A percentile compares a stretch with the other conserved stretches of the same genome.
These are phyloP conservation scores for Leptopilina syphax DNA, from an alignment of 2,888 invertebrate genomes.

Conservation along the genomic window DNA sequence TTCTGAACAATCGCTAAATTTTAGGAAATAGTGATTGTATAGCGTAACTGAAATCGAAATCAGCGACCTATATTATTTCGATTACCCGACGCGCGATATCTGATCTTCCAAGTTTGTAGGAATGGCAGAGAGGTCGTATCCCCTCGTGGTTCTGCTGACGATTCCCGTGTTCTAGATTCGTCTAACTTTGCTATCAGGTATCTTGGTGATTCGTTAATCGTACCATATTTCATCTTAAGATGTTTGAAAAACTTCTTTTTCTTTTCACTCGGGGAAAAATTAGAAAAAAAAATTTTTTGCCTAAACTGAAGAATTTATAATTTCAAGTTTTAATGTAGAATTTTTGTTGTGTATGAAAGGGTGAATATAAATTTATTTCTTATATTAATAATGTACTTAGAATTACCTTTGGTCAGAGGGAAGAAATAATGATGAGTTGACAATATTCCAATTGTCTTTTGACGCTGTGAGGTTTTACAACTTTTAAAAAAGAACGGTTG, in stretches of 20 bases:
- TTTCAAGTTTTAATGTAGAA: too few relatives aligned
- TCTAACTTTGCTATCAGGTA: conserved; percentile 19
- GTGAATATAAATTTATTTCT: too few relatives aligned
- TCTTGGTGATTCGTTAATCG: conserved; percentile 23
- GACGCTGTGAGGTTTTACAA: too few relatives aligned
- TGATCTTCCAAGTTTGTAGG: neutral
- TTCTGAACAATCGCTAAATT: neutral
- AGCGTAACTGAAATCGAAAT: conserved; percentile 8
- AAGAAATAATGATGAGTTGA: too few relatives aligned
- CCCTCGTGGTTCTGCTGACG: conserved; percentile 23
- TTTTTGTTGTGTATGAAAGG: too few relatives aligned
- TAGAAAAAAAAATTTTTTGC: too few relatives aligned
- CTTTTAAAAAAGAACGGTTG: too few relatives aligned
- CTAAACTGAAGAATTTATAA: too few relatives aligned
- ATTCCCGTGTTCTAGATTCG: conserved; percentile 18
- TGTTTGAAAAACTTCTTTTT: neutral
- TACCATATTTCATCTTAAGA: neutral
- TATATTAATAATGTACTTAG: too few relatives aligned
- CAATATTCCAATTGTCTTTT: too few relatives aligned
- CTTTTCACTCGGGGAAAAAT: neutral
- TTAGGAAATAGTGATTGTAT: neutral
- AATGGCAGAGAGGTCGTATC: neutral
- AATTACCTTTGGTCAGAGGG: too few relatives aligned
- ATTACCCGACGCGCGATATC: conserved; percentile 19
- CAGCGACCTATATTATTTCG: conserved; percentile 21